These are phyloP conservation scores for Galago senegalensis DNA, from an alignment of 2,797 vertebrate species.

Conservation along the genomic window DNA sequence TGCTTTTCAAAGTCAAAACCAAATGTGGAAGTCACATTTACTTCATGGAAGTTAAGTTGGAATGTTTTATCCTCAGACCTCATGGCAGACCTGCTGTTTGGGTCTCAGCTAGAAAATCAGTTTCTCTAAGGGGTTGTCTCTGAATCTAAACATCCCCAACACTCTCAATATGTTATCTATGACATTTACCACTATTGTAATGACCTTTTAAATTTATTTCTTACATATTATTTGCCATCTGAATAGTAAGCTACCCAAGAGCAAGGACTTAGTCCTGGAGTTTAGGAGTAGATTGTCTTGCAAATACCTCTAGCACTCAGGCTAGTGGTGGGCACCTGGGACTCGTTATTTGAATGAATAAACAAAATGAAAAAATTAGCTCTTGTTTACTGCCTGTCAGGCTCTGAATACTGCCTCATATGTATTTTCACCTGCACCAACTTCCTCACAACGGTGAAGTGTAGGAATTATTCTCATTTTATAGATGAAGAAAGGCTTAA, in stretches of 20 bases:
- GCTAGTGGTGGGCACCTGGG: neutral
- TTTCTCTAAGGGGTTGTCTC: neutral
- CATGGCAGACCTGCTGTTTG: neutral
- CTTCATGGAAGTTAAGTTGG: neutral
- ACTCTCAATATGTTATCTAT: neutral
- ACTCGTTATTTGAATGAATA: neutral
- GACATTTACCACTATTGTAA: neutral
- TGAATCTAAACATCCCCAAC: neutral
- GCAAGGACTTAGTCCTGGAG: neutral
- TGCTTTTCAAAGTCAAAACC: slow-evolving; percentile 25
- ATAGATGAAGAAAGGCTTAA: neutral
- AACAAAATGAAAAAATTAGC: neutral
- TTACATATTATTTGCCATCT: neutral
- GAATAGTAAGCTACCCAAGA: neutral
- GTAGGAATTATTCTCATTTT: neutral
- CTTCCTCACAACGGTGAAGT: neutral
- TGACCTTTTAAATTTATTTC: neutral
- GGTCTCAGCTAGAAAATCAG: neutral
- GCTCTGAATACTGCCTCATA: neutral
- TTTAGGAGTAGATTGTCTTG: neutral
- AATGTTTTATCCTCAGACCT: neutral
- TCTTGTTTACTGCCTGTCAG: neutral
- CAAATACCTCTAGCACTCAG: neutral
- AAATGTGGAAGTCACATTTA: neutral
- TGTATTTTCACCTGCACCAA: neutral